phyloP scores from a whole-genome alignment of 2,113 vertebrate species.

The Platichthys stellatus region DNA sequence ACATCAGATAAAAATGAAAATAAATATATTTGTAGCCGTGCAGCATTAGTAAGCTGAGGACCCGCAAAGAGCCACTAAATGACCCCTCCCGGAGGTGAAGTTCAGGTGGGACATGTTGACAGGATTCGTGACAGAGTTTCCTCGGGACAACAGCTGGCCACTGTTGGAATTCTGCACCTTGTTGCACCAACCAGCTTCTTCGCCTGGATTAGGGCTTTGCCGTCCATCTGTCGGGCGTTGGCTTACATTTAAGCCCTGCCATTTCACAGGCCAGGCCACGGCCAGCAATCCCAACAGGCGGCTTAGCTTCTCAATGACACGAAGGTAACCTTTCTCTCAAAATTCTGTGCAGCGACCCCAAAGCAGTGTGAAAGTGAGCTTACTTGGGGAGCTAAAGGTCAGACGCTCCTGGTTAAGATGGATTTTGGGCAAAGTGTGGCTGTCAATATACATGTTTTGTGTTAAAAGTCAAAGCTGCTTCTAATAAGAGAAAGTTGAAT shows the following conservation, averaged over 20 bases:
- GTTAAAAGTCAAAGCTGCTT: neutral
- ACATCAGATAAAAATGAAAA: no score
- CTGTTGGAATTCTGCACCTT: slow-evolving; percentile 75
- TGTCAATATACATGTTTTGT: slow-evolving; percentile 1
- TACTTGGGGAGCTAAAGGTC: slow-evolving; percentile 44
- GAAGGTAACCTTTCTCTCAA: slow-evolving; percentile 65
- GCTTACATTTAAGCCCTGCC: slow-evolving; percentile 78
- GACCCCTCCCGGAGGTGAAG: slow-evolving; percentile 41
- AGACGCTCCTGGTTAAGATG: slow-evolving; percentile 38
- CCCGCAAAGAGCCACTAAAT: slow-evolving; percentile 22
- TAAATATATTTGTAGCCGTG: neutral
- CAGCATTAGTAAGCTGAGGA: slow-evolving; percentile 14
- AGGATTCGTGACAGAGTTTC: slow-evolving; percentile 42
- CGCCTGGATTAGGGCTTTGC: slow-evolving; percentile 76
- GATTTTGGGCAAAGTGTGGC: slow-evolving; percentile 34
- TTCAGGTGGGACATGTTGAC: slow-evolving; percentile 50
- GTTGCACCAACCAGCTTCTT: slow-evolving; percentile 71
- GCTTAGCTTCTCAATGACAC: slow-evolving; percentile 71
- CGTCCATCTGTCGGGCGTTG: slow-evolving; percentile 79
- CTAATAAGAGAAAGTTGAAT: slow-evolving; percentile 3
- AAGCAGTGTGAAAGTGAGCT: slow-evolving; percentile 38
- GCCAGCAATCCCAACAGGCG: slow-evolving; percentile 57
- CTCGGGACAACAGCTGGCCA: slow-evolving; percentile 69
- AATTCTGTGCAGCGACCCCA: slow-evolving; percentile 46
- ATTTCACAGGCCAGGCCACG: slow-evolving; percentile 67